Base-by-base conservation (phyloP, 2,113 vertebrate species). In the Aramus guarauna region DNA sequence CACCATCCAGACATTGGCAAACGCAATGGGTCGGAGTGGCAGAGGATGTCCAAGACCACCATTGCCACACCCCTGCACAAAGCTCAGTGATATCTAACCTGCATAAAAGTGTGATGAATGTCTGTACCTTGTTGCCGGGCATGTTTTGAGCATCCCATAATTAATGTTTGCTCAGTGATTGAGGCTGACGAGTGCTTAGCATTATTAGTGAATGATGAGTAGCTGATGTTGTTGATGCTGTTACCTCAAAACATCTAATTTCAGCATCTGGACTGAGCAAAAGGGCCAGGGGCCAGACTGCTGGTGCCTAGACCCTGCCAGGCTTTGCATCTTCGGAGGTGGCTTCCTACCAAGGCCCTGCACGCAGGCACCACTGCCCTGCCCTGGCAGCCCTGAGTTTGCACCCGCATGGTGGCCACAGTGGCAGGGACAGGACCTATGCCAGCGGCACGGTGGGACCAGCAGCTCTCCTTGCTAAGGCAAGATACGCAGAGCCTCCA, bases 161-260 rank as follows among this genome's bases (percentile, higher is more conserved):
- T 96, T 95, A 93, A 73, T 83, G 91, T 91, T 95, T 96, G 74
- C 62, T 83, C 66, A 69, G 86, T 1, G 5, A 71, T 12, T 41
- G 63, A 76, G 78, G 58, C 67, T 96, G 94, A 90, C 0, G 14
- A 67, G 50, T 94, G 50, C 63, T 94, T 90, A 79, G 71, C 11
- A 2, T 90, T 80, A 88, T 85, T 95, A 94, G 71, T 0, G 0
- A 82, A 83, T 79, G 71, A 96, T 90, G 58, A 94, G 88, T 85
- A 83, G 90, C 72, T 90, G 88, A 73, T 88, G 77, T 71, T 96
- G 67, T 92, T 92, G 92, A 74, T 74, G 92, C 71, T 81, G 86
- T 58, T 91, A 74, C 63, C 80, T 86, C 3, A 0, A 96, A 78
- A 94, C 88, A 84, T 80, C 79, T 92, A 36, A 92, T 94, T 95